Base-by-base conservation (phyloP, 2,797 vertebrate genomes). In the Periophthalmus magnuspinnatus region DNA sequence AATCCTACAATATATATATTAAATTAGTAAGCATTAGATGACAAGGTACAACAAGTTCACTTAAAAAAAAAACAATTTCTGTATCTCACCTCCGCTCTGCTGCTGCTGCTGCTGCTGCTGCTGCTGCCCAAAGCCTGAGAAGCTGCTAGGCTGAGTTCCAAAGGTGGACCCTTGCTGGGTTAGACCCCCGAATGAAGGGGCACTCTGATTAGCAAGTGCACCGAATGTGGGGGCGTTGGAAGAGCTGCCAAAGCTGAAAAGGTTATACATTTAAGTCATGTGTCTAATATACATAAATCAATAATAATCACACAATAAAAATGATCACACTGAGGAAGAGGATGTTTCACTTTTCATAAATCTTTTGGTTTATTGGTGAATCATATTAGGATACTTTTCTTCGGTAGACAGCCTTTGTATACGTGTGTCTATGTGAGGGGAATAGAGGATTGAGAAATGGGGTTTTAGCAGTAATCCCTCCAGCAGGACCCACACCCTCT, bases 51-150 rank as follows among this genome's bases (percentile, higher is more conserved):
- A 66, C 10, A 67, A 22, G 33, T 7, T 36, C 8, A 61, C n/a
- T 61, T 38, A 41, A 61, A n/a, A 22, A n/a, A 22, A n/a, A 8
- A 14, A 21, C 10, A 41, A 36, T 17, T 19, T 38, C 6, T 65
- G 63, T 6, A 6, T 62, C 89, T 90, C 79, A 92, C 93, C 93
- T 90, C 88, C 91, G 10, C 80, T 6, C 19, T 59, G 57, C n/a
- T 34, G 55, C 24, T 24, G 50, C 50, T n/a, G n/a, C n/a, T 90
- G 90, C 63, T 89, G 89, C 19, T 59, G 57, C n/a, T 34, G 55
- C 24, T 90, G 90, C 63, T 89, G 89, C 8, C 95, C 95, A 75
- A 99, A 98, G 69, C 94, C 91, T 0, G 96, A 90, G 91, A 99
- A 99, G n/a, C 92, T 90, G 54, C 81, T 86, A 21, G 93, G 95